Conservation (phyloP, 2,888 invertebrate species). For the Cacoxenus indagator region DNA sequence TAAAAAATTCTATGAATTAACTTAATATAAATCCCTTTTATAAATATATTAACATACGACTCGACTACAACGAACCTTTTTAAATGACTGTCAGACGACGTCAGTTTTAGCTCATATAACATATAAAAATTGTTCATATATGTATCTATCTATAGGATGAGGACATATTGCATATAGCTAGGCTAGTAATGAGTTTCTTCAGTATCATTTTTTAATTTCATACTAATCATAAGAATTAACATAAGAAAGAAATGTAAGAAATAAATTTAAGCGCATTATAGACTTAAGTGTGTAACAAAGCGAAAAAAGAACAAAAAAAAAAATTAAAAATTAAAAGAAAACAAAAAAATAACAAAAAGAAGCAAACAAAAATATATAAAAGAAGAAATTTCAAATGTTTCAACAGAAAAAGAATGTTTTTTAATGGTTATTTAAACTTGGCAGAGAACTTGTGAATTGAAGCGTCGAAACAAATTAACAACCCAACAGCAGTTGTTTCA, state of each 20-base stretch:
- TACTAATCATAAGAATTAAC: background rate
- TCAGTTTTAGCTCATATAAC: background rate
- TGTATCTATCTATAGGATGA: background rate
- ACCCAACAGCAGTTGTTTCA: too few species aligned
- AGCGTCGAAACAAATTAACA: background rate
- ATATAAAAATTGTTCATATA: background rate
- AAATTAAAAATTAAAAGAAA: background rate
- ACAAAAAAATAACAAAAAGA: background rate
- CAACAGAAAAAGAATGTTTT: background rate
- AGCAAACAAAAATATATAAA: constrained; percentile 5
- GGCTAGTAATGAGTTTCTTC: background rate
- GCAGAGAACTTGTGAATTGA: background rate
- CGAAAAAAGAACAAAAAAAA: background rate
- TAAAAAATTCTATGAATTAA: background rate
- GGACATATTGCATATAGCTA: too few species aligned
- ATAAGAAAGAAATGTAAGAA: background rate
- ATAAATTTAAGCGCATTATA: constrained; percentile 1
- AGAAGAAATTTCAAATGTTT: background rate
- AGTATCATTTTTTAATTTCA: background rate
- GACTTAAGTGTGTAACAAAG: background rate
- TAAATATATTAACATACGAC: background rate
- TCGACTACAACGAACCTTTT: background rate
- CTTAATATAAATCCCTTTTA: background rate
- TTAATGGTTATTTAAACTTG: background rate
- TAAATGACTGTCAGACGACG: background rate